Evolutionary conservation across 2,888 invertebrate species (phyloP).

Genomic region (Hyposoter dolosus): DNA sequence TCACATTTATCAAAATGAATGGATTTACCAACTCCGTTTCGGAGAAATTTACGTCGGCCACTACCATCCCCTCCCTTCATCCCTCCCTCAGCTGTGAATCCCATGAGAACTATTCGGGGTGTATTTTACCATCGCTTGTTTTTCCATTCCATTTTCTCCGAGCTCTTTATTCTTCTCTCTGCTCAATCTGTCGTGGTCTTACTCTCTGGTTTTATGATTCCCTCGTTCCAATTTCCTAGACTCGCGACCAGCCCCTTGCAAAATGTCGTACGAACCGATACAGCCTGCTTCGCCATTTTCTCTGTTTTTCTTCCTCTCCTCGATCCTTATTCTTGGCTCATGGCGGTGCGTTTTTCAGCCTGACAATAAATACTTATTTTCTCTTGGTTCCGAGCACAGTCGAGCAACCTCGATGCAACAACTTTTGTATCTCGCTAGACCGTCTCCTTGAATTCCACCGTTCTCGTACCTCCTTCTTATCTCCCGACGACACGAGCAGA

Average conservation of each 20-base stretch:
- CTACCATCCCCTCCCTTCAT: conserved; percentile 13
- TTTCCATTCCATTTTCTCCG: conserved; percentile 29
- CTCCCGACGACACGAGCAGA: conserved; percentile 30
- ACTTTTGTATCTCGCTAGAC: conserved; percentile 34
- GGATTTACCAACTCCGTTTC: conserved; percentile 66
- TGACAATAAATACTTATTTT: conserved; percentile 74
- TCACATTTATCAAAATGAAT: conserved; percentile 74
- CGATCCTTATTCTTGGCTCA: conserved; percentile 8
- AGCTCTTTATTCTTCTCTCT: background rate
- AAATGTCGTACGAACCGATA: conserved; percentile 32
- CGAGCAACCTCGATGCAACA: conserved; percentile 11
- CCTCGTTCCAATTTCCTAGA: conserved; percentile 17
- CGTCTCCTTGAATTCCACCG: conserved; percentile 37
- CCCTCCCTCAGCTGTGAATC: conserved; percentile 21
- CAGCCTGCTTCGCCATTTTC: conserved; percentile 12
- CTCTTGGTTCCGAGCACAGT: conserved; percentile 9
- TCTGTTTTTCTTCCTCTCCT: conserved; percentile 21
- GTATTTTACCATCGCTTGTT: conserved; percentile 46
- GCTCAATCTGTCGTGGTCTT: conserved; percentile 9
- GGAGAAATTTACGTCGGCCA: conserved; percentile 60
- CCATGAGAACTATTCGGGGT: conserved; percentile 48
- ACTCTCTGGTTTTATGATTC: conserved; percentile 12
- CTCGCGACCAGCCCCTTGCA: conserved; percentile 1
- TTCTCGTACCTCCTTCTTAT: conserved; percentile 45
- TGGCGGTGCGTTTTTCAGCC: conserved; percentile 66